Percentiles rank a stretch among this genome's conserved stretches.
Conservation (phyloP, 2,888 invertebrate genomes). For the Abrostola tripartita region DNA sequence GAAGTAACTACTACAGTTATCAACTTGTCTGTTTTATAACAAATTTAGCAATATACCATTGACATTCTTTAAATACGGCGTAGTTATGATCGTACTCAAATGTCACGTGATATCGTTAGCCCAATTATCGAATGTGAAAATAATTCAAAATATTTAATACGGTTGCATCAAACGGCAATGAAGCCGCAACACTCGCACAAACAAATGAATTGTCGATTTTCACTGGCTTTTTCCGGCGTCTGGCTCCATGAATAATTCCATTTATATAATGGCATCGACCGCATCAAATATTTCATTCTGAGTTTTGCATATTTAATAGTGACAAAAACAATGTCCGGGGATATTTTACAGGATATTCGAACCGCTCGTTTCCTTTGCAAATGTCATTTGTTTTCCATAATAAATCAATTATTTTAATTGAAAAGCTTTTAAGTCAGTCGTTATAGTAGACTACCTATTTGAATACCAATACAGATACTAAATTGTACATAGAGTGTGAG, state of each 20-base stretch:
- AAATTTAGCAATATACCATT: conserved; percentile 16
- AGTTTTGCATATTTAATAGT: conserved; percentile 84
- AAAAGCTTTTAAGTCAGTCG: conserved; percentile 52
- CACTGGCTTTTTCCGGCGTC: conserved; percentile 82
- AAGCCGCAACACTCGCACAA: conserved; percentile 79
- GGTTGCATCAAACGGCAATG: conserved; percentile 71
- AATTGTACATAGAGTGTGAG: conserved; percentile 18
- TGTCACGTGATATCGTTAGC: conserved; percentile 62
- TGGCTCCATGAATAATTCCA: conserved; percentile 84
- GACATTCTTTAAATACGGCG: conserved; percentile 35
- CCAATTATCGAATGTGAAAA: conserved; percentile 68
- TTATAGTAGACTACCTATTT: conserved; percentile 14
- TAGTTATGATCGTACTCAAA: conserved; percentile 46
- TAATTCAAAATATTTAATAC: conserved; percentile 64
- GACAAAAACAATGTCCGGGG: conserved; percentile 79
- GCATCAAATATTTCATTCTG: conserved; percentile 84
- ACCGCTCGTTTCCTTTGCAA: conserved; percentile 60
- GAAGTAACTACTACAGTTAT: conserved; percentile 63
- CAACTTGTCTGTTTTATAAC: conserved; percentile 55
- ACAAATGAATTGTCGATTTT: conserved; percentile 84
- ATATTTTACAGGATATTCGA: conserved; percentile 63
- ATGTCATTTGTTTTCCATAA: conserved; percentile 60
- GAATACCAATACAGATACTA: conserved; percentile 15
- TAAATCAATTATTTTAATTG: conserved; percentile 59
- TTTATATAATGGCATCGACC: conserved; percentile 83